These are phyloP conservation scores for Stictonetta naevosa DNA, from an alignment of 2,113 vertebrate genomes.

Conservation along the genomic window DNA sequence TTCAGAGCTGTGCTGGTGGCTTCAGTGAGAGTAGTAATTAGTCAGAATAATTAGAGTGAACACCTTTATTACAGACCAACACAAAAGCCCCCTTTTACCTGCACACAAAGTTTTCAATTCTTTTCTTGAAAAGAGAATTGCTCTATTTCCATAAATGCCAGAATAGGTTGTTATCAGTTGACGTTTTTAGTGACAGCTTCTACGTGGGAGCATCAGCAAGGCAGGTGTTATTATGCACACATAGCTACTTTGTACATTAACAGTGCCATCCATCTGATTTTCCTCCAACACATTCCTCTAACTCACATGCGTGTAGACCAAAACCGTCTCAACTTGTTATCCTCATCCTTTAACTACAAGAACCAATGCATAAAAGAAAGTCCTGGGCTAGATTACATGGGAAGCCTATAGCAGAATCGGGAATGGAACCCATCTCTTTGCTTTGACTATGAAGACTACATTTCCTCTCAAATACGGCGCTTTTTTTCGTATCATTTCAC, in stretches of 20 bases:
- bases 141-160: not conserved
- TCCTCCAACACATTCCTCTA: not conserved
- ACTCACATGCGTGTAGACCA: not conserved
- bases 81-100: not conserved
- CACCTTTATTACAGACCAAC: not conserved
- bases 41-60: not conserved
- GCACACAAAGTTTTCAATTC: not conserved
- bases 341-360: not conserved
- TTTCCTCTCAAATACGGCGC: not conserved
- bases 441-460: not conserved
- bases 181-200: slow-evolving; percentile 20
- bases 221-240: not conserved
- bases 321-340: not conserved
- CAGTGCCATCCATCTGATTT: not conserved
- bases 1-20: not conserved
- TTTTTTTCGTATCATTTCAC: not conserved
- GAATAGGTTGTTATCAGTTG: not conserved
- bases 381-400: not conserved
- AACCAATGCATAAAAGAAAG: not conserved
- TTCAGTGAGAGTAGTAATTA: not conserved
- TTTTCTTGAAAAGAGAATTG: not conserved
- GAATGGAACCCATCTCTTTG: not conserved
- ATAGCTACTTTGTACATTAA: not conserved
- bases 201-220: not conserved
- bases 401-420: not conserved